Conservation (phyloP, 2,797 vertebrate species). For the Euthynnus affinis region DNA sequence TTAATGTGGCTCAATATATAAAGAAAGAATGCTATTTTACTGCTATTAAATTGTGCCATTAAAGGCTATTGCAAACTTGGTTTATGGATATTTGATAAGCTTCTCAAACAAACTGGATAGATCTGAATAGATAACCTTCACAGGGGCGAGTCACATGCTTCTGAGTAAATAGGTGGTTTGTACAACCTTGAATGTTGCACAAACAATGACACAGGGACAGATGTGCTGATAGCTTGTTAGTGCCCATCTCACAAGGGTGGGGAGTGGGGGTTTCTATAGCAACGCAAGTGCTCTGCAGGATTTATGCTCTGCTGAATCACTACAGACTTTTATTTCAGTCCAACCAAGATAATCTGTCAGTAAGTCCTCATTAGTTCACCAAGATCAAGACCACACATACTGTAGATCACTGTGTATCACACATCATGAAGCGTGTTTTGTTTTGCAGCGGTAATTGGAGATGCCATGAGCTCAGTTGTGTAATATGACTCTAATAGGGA, state of each 20-base stretch:
- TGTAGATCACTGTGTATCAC: neutral
- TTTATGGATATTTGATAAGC: slow-evolving; percentile 50
- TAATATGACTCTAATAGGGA: slow-evolving; percentile 26
- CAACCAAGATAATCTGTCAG: slow-evolving; percentile 2
- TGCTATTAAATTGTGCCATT: neutral
- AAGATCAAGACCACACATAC: neutral
- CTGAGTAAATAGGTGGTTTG: slow-evolving; percentile 21
- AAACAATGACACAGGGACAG: slow-evolving; percentile 41
- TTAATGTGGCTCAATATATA: neutral
- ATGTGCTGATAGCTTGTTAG: slow-evolving; percentile 23
- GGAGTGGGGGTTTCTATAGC: slow-evolving; percentile 64
- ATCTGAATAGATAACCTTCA: slow-evolving; percentile 28
- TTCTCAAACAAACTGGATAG: slow-evolving; percentile 34
- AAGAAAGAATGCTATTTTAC: neutral
- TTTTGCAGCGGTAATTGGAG: slow-evolving; percentile 25
- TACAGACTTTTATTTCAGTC: slow-evolving; percentile 2
- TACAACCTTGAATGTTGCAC: slow-evolving; percentile 40
- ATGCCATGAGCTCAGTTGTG: neutral
- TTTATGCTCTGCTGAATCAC: slow-evolving; percentile 34
- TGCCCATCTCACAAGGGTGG: slow-evolving; percentile 30
- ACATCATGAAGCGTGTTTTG: neutral
- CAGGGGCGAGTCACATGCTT: slow-evolving; percentile 33
- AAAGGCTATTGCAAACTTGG: slow-evolving; percentile 8
- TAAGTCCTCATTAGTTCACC: neutral
- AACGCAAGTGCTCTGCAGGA: slow-evolving; percentile 37